phyloP scores from a whole-genome alignment of 1,140 invertebrate species.

The Papilio machaon region DNA sequence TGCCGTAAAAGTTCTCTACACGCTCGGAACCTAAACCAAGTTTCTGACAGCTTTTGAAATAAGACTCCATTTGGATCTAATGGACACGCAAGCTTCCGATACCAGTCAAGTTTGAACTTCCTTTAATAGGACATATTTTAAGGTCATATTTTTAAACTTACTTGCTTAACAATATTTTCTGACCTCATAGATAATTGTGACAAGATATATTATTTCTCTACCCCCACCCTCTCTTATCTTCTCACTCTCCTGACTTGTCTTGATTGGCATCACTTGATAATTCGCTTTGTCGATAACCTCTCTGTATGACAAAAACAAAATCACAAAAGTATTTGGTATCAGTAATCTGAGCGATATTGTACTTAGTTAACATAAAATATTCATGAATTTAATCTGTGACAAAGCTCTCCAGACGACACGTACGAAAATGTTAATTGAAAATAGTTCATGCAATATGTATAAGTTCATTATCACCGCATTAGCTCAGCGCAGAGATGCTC shows the following conservation, averaged over 20 bases:
- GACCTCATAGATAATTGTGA: no score
- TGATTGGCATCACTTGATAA: not conserved
- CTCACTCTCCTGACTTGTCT: not conserved
- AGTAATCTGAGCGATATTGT: not conserved
- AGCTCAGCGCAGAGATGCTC: not conserved
- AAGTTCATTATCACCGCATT: slow-evolving; percentile 9
- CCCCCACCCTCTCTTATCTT: not conserved
- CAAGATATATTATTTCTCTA: no score
- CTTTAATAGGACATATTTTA: not conserved
- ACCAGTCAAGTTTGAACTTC: not conserved
- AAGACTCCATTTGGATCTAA: slow-evolving; percentile 2
- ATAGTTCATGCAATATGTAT: slow-evolving; percentile 17
- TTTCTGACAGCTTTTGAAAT: not conserved
- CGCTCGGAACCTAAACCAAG: not conserved
- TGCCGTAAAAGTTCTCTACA: not conserved
- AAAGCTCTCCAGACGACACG: slow-evolving; percentile 7
- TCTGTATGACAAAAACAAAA: not conserved
- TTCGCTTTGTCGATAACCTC: not conserved
- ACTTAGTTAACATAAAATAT: slow-evolving; percentile 9
- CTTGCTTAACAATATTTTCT: no score
- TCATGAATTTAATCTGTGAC: slow-evolving; percentile 16
- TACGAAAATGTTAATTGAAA: slow-evolving; percentile 27
- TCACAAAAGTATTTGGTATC: not conserved
- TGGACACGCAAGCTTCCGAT: not conserved
- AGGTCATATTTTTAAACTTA: not conserved